Evolutionary conservation across 1,140 invertebrate genomes (phyloP), one percentile per base, ranked within the genome.

Genomic region (Archivesica marissinica): DNA sequence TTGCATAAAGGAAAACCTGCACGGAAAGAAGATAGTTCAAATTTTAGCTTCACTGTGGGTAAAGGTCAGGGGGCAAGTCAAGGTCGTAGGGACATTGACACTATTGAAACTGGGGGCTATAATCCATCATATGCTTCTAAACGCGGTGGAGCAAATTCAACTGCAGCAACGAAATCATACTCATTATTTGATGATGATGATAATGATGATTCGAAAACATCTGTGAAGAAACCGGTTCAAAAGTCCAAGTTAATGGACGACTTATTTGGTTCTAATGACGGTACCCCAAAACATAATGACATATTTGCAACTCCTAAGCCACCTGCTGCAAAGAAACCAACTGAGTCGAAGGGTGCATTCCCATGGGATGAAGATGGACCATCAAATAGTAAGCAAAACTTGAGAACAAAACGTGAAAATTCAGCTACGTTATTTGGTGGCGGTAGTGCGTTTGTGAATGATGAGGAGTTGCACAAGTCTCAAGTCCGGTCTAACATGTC

Each of bases 1-100:
- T 47, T 92, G 30, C 90, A 92, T 66, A 72, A 91, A 50, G 90
- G 90, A 7, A 90, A 89, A 84, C 91, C 91, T 2, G 39, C 91
- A 2, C 86, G 88, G 76, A 88, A 90, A n/a, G 90, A 91, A 79
- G 61, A 79, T 15, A 59, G 88, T 28, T 72, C 84, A 7, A 87
- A 88, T 70, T 61, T 86, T 23, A 83, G 33, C 17, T 79, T 82
- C 17, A 35, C 64, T 59, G 64, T 70, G 15, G 44, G 44, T 56
- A 89, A 23, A 56, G 44, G 44, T 74, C 79, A 47, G 68, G 85
- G 41, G 61, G 68, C 17, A 52, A 30, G 15, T 33, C 17, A 20
- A 4, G 47, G 33, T 39, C 61, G 78, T 50, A 75, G 47, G n/a
- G 61, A 77, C 23, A n/a, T 78, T 47, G 84, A 87, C 9, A 79